Conservation (phyloP, 2,113 vertebrate genomes). For the Thermophis baileyi region DNA sequence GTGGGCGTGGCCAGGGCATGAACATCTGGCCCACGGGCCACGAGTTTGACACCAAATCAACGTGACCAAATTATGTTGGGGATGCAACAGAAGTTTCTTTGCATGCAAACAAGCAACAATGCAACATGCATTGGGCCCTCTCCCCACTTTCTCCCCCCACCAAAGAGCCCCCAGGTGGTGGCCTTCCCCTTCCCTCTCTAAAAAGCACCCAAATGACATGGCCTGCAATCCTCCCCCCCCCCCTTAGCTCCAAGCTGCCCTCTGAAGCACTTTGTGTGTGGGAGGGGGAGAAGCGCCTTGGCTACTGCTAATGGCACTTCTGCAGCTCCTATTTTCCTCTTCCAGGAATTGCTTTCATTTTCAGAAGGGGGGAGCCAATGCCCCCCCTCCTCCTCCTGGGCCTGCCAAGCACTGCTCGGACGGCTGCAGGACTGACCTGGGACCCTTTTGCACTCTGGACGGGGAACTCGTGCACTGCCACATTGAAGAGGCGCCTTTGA, state of each 20-base stretch:
- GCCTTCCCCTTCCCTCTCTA: background rate
- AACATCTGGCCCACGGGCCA: no score
- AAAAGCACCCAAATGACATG: background rate
- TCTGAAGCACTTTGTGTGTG: accelerated
- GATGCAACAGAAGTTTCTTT: background rate
- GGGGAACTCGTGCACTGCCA: background rate
- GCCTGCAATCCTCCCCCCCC: background rate
- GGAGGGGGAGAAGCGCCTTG: background rate
- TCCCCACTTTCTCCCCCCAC: background rate
- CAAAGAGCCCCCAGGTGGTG: background rate
- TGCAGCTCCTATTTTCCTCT: background rate
- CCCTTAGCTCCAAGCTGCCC: background rate
- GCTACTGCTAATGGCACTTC: accelerated
- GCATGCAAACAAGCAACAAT: background rate
- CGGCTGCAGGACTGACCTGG: background rate
- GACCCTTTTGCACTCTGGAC: background rate
- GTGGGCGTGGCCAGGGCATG: no score
- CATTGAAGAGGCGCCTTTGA: background rate
- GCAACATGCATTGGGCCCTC: background rate
- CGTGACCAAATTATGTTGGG: background rate
- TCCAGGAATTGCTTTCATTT: background rate
- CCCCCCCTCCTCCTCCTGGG: background rate
- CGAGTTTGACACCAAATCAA: no score
- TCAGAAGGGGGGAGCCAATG: background rate
- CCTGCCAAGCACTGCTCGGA: background rate